These are phyloP conservation scores for Leguminivora glycinivorella DNA, from an alignment of 1,140 invertebrate genomes.

Conservation along the genomic window DNA sequence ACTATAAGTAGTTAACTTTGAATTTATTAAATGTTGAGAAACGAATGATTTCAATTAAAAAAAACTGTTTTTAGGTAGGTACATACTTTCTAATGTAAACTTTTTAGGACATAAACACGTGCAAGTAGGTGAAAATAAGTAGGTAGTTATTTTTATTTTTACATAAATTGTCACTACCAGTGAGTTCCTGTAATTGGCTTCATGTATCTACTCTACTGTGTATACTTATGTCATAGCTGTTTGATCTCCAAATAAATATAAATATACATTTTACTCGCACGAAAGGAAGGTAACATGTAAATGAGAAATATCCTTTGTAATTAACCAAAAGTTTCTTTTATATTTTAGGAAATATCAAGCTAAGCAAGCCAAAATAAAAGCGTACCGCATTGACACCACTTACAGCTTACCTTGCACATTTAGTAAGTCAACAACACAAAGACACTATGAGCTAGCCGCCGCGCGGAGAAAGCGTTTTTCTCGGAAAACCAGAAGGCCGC, in stretches of 20 bases:
- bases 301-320: neutral
- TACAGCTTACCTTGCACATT: neutral
- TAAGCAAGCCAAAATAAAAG: neutral
- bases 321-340: neutral
- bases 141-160: too few relatives aligned
- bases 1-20: neutral
- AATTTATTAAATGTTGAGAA: neutral
- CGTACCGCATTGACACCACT: neutral
- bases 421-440: constrained; percentile 27
- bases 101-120: too few relatives aligned
- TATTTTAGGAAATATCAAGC: neutral
- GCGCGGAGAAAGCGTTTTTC: constrained; percentile 45
- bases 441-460: constrained; percentile 40
- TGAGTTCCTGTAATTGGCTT: too few relatives aligned
- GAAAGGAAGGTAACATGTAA: neutral
- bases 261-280: too few relatives aligned
- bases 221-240: too few relatives aligned
- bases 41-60: too few relatives aligned
- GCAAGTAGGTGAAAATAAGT: too few relatives aligned
- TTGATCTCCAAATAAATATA: too few relatives aligned
- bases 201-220: too few relatives aligned
- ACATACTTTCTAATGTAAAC: too few relatives aligned
- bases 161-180: too few relatives aligned
- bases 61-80: too few relatives aligned
- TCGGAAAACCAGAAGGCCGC: constrained; percentile 34